Conservation (phyloP, 2,888 invertebrate genomes). For the Arctia plantaginis region DNA sequence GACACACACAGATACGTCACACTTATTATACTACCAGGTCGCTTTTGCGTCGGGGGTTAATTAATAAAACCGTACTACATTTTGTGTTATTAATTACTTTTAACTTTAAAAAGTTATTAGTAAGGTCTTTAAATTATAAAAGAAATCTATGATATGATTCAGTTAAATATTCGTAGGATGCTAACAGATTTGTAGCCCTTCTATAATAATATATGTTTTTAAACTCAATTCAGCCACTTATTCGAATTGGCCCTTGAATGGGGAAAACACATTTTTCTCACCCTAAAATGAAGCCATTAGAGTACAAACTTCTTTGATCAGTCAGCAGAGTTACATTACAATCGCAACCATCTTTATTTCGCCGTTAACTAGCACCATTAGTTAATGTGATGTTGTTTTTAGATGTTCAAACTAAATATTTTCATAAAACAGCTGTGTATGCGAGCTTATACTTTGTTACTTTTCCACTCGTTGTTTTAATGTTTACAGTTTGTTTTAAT, state of each 20-base stretch:
- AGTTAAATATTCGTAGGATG: too few species aligned
- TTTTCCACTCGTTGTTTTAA: neutral
- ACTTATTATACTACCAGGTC: too few species aligned
- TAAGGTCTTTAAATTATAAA: too few species aligned
- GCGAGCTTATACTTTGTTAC: neutral
- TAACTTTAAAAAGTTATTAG: too few species aligned
- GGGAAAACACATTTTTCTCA: neutral
- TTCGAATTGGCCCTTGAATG: neutral
- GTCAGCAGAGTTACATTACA: neutral
- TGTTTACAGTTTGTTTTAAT: neutral
- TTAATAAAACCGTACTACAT: too few species aligned
- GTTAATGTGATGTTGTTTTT: neutral
- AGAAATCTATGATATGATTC: too few species aligned
- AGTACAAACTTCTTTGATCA: conserved; percentile 12
- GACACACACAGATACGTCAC: too few species aligned
- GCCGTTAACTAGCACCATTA: conserved; percentile 5
- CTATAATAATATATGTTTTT: neutral
- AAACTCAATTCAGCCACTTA: neutral
- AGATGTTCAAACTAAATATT: neutral
- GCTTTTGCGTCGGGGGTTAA: too few species aligned
- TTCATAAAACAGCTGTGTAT: neutral
- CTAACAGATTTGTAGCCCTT: too few species aligned
- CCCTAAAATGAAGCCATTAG: neutral
- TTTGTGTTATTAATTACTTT: too few species aligned
- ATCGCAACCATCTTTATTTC: neutral